Evolutionary conservation across 1,140 invertebrate genomes (phyloP).

Genomic region (Leguminivora glycinivorella): DNA sequence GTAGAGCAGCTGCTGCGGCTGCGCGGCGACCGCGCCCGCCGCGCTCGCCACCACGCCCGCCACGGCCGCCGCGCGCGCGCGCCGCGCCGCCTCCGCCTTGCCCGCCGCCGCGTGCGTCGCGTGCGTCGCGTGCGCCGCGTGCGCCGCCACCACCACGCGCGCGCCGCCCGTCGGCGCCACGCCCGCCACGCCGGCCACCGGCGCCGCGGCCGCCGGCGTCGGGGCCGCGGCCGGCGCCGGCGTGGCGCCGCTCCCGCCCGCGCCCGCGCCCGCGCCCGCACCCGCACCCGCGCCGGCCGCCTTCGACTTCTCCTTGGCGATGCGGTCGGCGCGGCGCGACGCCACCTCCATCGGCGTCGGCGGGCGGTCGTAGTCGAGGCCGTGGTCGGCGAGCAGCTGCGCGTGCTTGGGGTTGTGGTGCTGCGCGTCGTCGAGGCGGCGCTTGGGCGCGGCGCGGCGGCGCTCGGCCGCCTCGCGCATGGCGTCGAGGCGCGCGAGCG

Average conservation of each 20-base stretch:
- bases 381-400: conserved; percentile 88
- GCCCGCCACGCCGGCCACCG: conserved; percentile 17
- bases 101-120: conserved; percentile 1
- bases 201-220: background rate
- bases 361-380: conserved; percentile 92
- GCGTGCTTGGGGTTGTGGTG: conserved; percentile 92
- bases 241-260: conserved; percentile 31
- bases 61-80: background rate
- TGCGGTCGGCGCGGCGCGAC: conserved; percentile 88
- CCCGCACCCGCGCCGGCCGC: conserved; percentile 48
- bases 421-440: conserved; percentile 85
- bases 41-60: too few species aligned
- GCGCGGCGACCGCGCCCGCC: conserved; percentile 25
- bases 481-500: conserved; percentile 86
- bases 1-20: conserved; percentile 41
- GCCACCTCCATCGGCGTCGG: conserved; percentile 92
- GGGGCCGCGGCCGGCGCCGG: conserved; percentile 20
- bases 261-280: conserved; percentile 42
- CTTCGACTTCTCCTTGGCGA: conserved; percentile 88
- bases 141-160: conserved; percentile 5
- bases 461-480: conserved; percentile 86
- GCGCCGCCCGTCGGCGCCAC: conserved; percentile 28
- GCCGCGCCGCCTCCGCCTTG: conserved; percentile 9
- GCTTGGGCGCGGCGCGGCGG: conserved; percentile 85
- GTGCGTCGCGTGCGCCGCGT: background rate